Conservation (phyloP, 2,888 invertebrate species). For the Tridacna crocea region DNA sequence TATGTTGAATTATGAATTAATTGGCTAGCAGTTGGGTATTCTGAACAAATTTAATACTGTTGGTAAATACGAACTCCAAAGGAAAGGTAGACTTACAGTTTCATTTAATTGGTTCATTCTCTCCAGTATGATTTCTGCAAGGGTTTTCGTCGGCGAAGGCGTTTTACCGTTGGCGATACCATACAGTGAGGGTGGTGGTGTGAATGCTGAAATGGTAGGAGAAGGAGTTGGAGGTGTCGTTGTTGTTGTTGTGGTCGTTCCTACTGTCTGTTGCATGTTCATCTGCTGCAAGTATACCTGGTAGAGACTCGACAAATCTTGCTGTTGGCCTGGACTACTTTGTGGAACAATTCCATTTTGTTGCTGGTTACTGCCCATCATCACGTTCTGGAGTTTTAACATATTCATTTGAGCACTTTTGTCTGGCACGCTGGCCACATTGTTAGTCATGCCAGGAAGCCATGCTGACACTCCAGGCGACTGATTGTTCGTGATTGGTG, state of each 20-base stretch:
- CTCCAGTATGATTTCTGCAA: conserved; percentile 20
- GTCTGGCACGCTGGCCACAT: neutral
- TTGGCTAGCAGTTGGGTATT: no score
- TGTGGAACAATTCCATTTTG: neutral
- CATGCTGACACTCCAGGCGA: no score
- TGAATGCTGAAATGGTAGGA: conserved; percentile 10
- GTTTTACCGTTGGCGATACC: neutral
- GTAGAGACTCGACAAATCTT: conserved; percentile 6
- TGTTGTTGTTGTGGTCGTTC: conserved; percentile 14
- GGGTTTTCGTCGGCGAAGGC: conserved; percentile 11
- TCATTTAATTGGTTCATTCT: conserved; percentile 1
- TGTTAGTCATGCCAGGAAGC: no score
- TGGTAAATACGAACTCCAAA: no score
- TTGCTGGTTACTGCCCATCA: neutral
- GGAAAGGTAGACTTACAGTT: neutral
- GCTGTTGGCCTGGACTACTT: conserved; percentile 4
- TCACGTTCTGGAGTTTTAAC: neutral
- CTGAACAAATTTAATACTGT: no score
- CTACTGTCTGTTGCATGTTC: conserved; percentile 3
- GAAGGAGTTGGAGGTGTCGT: conserved; percentile 13
- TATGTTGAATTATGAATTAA: no score
- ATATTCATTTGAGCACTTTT: conserved; percentile 8
- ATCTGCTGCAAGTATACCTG: neutral
- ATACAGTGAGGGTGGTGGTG: conserved; percentile 3
- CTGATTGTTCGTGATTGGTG: neutral